phyloP scores from a whole-genome alignment of 2,113 vertebrate species.

The Mesitornis unicolor region DNA sequence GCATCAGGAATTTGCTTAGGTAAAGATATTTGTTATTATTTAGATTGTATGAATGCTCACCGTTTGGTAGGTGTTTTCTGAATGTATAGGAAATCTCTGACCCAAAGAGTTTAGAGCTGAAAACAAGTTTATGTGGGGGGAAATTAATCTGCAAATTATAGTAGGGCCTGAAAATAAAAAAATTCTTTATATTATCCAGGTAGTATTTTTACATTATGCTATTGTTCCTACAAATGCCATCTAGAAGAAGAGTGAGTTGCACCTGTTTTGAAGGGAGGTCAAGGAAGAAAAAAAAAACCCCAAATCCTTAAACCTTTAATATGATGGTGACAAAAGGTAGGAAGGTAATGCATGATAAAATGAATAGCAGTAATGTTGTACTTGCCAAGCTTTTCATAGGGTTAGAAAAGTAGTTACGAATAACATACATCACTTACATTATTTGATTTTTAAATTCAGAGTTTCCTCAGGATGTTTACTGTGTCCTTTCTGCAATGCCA shows the following conservation, averaged over 20 bases:
- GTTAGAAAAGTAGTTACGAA: neutral
- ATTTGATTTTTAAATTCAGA: neutral
- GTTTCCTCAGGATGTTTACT: neutral
- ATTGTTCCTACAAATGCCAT: neutral
- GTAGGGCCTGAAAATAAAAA: neutral
- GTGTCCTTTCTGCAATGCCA: neutral
- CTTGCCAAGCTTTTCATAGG: neutral
- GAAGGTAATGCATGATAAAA: neutral
- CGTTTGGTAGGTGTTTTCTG: neutral
- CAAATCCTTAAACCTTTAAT: neutral
- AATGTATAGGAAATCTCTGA: neutral
- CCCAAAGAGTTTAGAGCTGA: neutral
- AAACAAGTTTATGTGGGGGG: neutral
- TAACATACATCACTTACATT: fast-evolving
- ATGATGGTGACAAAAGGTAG: neutral
- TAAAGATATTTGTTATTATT: neutral
- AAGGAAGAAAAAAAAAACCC: neutral
- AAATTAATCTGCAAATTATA: neutral
- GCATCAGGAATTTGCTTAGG: neutral
- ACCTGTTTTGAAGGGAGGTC: neutral
- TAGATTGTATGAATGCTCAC: neutral
- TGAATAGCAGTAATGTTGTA: neutral
- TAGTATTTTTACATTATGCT: neutral
- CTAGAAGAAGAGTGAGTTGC: neutral
- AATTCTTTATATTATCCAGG: neutral